Evolutionary conservation across 2,113 vertebrate species (phyloP), one percentile per base, ranked within the genome.

Genomic region (Trematocara macrostoma): DNA sequence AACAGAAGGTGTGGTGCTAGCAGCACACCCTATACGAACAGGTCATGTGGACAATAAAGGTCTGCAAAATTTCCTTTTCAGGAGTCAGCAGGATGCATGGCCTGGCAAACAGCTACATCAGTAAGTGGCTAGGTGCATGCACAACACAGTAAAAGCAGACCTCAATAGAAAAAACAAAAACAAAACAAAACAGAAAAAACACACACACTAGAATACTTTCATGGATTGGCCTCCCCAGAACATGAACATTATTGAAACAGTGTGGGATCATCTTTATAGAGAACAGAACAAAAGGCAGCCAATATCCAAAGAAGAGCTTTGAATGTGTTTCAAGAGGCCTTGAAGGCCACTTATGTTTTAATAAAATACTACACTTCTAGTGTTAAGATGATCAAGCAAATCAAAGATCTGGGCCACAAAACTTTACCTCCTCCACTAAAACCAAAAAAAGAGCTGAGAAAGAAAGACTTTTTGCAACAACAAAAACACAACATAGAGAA

Each of bases 211-310:
- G 18, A 67, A 67, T 38, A 71, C 38, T 10, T 26, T 71, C 67
- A 45, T 71, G 38, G 12, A 71, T 10, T 26, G 67, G 40, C 12
- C 40, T 71, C 67, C 20, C 6, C 59, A 64, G 67, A 29, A 45
- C 67, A 6, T 45, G 12, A 26, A 45, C 20, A 45, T 71, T 71
- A 71, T 26, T 71, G 67, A 71, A 45, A 45, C 40, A 71, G 40
- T 71, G 67, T 71, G 20, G 64, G 0, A 26, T 45, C 40, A 69
- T 23, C 12, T 42, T 42, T 5, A 69, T 42, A 69, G 64, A 23
- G 38, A 71, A 71, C 67, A 74, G 67, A 71, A 71, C 67, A 71
- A 71, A 47, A 71, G 40, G 67, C 40, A 74, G 20, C 23, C 40
- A 47, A 47, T 45, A 74, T 74, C 67, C 67, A 71, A 16, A 45